Percentiles rank a stretch among this genome's conserved stretches.
phyloP scores from a whole-genome alignment of 2,797 vertebrate species.

The Arrhamphus sclerolepis region DNA sequence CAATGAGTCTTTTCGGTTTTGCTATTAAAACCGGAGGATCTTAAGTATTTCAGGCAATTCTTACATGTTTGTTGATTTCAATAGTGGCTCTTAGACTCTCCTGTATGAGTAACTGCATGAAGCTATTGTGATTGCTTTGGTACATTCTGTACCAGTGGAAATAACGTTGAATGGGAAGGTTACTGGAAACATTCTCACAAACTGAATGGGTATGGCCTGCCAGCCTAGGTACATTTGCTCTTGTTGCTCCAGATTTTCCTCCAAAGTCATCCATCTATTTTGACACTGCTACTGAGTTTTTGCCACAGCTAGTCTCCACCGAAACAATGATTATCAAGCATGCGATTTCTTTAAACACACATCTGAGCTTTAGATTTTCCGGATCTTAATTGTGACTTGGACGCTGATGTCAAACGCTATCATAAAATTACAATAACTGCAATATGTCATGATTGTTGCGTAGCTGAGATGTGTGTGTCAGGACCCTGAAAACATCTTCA shows the following conservation, averaged over 20 bases:
- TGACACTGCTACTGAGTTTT: not conserved
- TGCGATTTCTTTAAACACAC: slow-evolving; percentile 5
- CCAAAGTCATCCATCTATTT: slow-evolving; percentile 18
- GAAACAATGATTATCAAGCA: slow-evolving; percentile 12
- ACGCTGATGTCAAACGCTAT: not conserved
- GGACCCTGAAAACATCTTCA: slow-evolving; percentile 3
- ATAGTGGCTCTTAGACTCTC: too few relatives aligned
- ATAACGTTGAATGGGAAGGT: too few relatives aligned
- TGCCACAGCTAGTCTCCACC: slow-evolving; percentile 31
- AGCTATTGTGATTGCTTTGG: too few relatives aligned
- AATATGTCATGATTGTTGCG: not conserved
- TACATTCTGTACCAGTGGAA: too few relatives aligned
- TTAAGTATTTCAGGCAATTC: too few relatives aligned
- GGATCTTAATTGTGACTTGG: not conserved
- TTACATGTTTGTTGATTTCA: too few relatives aligned
- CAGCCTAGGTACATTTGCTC: too few relatives aligned
- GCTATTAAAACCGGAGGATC: not conserved
- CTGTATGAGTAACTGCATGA: too few relatives aligned
- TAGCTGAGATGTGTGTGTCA: not conserved
- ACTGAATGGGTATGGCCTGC: too few relatives aligned
- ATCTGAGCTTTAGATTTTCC: slow-evolving; percentile 1
- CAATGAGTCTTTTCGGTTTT: not conserved
- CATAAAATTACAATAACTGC: not conserved
- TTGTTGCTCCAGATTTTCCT: not conserved
- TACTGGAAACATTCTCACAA: too few relatives aligned